These are phyloP conservation scores for Notolabrus celidotus DNA, from an alignment of 2,797 vertebrate genomes.

Conservation along the genomic window DNA sequence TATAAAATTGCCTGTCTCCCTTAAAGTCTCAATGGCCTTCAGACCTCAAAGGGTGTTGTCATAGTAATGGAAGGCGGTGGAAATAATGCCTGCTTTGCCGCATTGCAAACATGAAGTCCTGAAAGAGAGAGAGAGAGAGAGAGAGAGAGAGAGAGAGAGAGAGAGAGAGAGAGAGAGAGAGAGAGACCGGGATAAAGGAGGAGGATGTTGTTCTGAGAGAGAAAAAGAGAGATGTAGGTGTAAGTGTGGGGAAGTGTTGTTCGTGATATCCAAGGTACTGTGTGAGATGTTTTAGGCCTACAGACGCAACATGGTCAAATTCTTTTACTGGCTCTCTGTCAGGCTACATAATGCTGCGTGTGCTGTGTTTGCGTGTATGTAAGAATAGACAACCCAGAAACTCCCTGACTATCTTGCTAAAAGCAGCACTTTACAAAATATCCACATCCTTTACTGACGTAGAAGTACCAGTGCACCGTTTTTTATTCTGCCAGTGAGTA, in stretches of 20 bases:
- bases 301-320: conserved; percentile 16
- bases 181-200: not conserved
- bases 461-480: not conserved
- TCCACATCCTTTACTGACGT: conserved; percentile 11
- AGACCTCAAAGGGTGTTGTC: conserved; percentile 81
- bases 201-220: conserved; percentile 10
- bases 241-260: conserved; percentile 22
- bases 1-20: conserved; percentile 64
- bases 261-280: conserved; percentile 47
- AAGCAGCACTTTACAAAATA: conserved; percentile 1
- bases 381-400: conserved; percentile 51
- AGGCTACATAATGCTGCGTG: conserved; percentile 35
- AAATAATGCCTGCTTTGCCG: conserved; percentile 76
- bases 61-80: conserved; percentile 79
- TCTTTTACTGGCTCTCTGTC: conserved; percentile 36
- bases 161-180: conserved; percentile 21
- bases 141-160: conserved; percentile 2
- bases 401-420: conserved; percentile 26
- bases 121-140: conserved; percentile 27
- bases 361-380: conserved; percentile 28
- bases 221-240: conserved; percentile 26
- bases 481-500: not conserved
- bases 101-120: conserved; percentile 66
- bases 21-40: conserved; percentile 70
- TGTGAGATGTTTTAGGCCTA: conserved; percentile 20